Evolutionary conservation across 2,888 invertebrate genomes (phyloP), one percentile per base, ranked within the genome.

Genomic region (Helicoverpa assulta): DNA sequence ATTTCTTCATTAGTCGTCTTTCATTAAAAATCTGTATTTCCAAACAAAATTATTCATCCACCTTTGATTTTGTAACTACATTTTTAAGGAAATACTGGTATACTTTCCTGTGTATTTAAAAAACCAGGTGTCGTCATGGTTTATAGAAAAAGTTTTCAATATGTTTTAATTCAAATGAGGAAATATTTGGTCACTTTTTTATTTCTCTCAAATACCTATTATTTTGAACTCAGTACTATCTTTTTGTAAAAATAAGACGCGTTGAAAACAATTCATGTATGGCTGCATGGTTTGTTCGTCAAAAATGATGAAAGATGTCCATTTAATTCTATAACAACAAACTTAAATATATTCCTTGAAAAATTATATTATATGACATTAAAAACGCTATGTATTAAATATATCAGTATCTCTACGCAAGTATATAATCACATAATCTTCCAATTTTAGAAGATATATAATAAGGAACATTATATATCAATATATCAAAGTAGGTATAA

Each of bases 351-450:
- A n/a, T n/a, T n/a, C 8, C 26, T 26, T 26, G 26, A 26, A n/a
- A 50, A 40, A 26, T 37, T 4, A 29, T 70, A 40, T 14, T 55
- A 1, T 10, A 47, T 16, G 3, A 26, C 10, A 40, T 57, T 57
- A 12, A 26, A 18, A 52, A 29, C n/a, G 8, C 6, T 29, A 5
- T 47, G 18, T 53, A 67, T 61, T 64, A 16, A 69, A 78, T 16
- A 16, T 43, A 43, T 2, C 63, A 26, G 53, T 50, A 61, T 37
- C 37, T 37, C 37, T 37, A 10, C 19, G 47, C 66, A 81, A 80
- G 82, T 85, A 78, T 90, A 76, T 92, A 89, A 92, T 94, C 94
- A 94, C 93, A 80, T 89, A 85, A 86, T 92, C 94, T 94, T 94
- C 94, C 94, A 94, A 72, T 86, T 64, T 84, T 92, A 92, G 90